These are phyloP conservation scores for Lucinisca nassula DNA, from an alignment of 2,888 invertebrate genomes.

Conservation along the genomic window DNA sequence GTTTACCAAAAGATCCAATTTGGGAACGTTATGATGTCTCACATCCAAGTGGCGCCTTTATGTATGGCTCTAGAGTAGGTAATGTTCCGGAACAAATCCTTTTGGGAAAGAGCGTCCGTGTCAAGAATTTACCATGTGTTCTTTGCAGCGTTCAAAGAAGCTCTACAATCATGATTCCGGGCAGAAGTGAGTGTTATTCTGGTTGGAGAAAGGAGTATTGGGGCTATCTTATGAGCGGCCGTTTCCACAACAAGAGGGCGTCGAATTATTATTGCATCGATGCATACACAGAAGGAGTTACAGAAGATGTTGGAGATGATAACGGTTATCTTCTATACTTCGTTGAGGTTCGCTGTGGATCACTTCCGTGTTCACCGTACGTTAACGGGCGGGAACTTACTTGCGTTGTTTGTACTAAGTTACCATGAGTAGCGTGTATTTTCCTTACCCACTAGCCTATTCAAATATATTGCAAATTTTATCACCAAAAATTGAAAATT, in stretches of 20 bases:
- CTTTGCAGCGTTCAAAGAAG: conserved; percentile 20
- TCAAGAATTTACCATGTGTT: conserved; percentile 42
- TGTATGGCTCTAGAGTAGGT: no score
- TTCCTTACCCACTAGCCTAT: no score
- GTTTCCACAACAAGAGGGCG: conserved; percentile 9
- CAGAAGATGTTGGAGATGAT: conserved; percentile 8
- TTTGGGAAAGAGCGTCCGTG: background rate
- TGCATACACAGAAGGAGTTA: background rate
- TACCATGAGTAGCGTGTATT: no score
- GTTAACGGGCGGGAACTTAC: conserved; percentile 45
- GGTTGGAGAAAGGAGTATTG: conserved; percentile 48
- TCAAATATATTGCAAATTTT: no score
- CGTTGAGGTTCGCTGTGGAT: conserved; percentile 36
- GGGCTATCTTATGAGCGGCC: conserved; percentile 42
- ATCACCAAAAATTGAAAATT: no score
- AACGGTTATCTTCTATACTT: conserved; percentile 23
- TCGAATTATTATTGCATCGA: conserved; percentile 44
- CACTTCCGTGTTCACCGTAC: conserved; percentile 41
- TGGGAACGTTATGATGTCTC: background rate
- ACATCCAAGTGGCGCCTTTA: background rate
- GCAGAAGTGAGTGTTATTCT: conserved; percentile 24
- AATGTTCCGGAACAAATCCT: no score
- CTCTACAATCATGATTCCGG: conserved; percentile 33
- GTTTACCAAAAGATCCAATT: background rate
- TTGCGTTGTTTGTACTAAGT: conserved; percentile 54